phyloP scores from a whole-genome alignment of 2,888 invertebrate species.

The Catocala nupta region DNA sequence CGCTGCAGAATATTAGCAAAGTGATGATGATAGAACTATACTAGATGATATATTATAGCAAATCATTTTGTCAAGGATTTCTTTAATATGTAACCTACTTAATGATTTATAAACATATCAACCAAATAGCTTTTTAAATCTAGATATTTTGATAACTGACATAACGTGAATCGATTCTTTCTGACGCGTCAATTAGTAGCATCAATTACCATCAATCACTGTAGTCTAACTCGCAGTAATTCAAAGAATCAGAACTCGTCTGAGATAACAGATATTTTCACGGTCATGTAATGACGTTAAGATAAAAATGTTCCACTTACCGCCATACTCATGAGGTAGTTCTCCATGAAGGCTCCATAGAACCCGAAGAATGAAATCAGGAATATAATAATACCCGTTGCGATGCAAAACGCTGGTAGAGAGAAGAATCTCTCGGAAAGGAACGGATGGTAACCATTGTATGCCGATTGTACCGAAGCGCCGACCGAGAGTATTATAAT shows the following conservation, averaged over 20 bases:
- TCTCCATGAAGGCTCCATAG: conserved; percentile 95
- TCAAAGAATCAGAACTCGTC: conserved; percentile 23
- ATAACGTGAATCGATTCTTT: conserved; percentile 1
- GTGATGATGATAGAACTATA: no score
- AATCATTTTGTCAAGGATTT: no score
- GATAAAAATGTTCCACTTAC: conserved; percentile 80
- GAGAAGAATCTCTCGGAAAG: conserved; percentile 90
- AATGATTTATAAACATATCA: no score
- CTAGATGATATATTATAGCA: no score
- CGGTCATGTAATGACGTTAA: conserved; percentile 30
- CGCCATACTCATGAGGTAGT: conserved; percentile 93
- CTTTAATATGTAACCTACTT: no score
- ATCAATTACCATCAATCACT: conserved; percentile 36
- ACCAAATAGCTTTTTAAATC: background rate
- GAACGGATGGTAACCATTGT: conserved; percentile 90
- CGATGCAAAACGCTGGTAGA: conserved; percentile 91
- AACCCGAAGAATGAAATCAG: conserved; percentile 95
- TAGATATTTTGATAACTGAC: conserved; percentile 9
- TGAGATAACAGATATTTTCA: conserved; percentile 38
- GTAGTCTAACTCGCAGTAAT: conserved; percentile 12
- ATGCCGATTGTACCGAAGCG: conserved; percentile 89
- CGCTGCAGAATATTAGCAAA: background rate
- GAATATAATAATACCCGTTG: conserved; percentile 91
- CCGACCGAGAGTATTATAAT: conserved; percentile 92
- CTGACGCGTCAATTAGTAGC: conserved; percentile 30